Evolutionary conservation across 2,797 vertebrate species (phyloP), one percentile per base, ranked within the genome.

Genomic region (Gastrophryne carolinensis): DNA sequence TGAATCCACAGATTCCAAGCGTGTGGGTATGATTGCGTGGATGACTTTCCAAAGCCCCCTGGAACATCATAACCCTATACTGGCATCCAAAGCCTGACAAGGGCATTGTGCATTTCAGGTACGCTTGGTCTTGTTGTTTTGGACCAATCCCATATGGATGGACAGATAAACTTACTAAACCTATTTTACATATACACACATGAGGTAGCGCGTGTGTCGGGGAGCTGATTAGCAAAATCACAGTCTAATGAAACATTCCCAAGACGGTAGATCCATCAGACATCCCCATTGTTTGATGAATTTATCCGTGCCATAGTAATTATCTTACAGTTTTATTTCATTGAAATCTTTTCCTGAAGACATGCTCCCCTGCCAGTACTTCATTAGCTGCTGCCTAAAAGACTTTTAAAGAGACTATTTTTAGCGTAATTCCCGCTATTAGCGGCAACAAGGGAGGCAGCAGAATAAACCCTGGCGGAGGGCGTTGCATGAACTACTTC

Each of bases 321-420:
- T 75, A 75, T 75, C 64, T 68, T 49, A 52, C 37, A 60, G 61
- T 32, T 49, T 66, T 74, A 74, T 60, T 60, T 68, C 52, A 65
- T 68, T 61, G 54, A 75, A 75, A 68, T 52, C 56, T 49, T 75
- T 41, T 67, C 72, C 50, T 35, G 54, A 67, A 61, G 61, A 65
- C 57, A 53, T 23, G 50, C 62, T 74, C 61, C 72, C 72, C 72
- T 60, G 62, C 53, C 57, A 60, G 30, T 41, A 50, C 54, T 56
- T 75, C 53, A 75, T 75, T 75, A 75, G 44, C 37, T 58, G 13
- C 73, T 75, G 63, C 64, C 64, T 75, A 58, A 52, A 57, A 75
- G 62, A 61, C 32, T 39, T 61, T 65, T 74, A 66, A 44, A 11
- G 62, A 67, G 54, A 58, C 53, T 74, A 67, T 74, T 66, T 74